phyloP scores from a whole-genome alignment of 2,113 vertebrate species.

The Ctenodactylus gundi region DNA sequence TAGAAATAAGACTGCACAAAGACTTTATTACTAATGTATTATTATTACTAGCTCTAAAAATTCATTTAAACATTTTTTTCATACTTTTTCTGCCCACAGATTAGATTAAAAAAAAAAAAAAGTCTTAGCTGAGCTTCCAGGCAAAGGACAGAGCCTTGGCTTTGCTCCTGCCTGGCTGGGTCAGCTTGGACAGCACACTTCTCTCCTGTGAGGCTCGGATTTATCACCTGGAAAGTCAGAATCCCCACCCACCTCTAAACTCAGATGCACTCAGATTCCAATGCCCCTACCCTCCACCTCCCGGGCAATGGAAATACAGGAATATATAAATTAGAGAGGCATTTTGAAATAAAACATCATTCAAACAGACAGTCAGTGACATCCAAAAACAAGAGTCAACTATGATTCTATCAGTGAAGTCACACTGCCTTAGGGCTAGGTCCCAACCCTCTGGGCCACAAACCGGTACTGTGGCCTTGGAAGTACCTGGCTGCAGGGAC shows the following conservation, averaged over 20 bases:
- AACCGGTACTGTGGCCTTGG: no score
- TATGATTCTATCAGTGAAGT: not conserved
- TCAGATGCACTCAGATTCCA: not conserved
- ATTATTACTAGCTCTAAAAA: constrained; percentile 41
- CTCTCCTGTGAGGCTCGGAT: not conserved
- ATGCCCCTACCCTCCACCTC: not conserved
- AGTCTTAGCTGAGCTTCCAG: constrained; percentile 30
- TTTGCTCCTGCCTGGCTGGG: not conserved
- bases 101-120: constrained; percentile 63
- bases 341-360: not conserved
- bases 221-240: constrained; percentile 42
- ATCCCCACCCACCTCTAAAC: not conserved
- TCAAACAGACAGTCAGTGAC: not conserved
- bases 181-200: not conserved
- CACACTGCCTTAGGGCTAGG: rapidly evolving
- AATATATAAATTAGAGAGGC: not conserved
- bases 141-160: constrained; percentile 44
- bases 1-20: constrained; percentile 19
- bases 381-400: not conserved
- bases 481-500: no score
- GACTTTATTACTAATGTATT: constrained; percentile 48
- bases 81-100: constrained; percentile 68
- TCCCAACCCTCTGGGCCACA: no score
- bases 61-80: constrained; percentile 71
- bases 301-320: not conserved